Evolutionary conservation across 2,888 invertebrate species (phyloP).

Genomic region (Pseudococcus viburni): DNA sequence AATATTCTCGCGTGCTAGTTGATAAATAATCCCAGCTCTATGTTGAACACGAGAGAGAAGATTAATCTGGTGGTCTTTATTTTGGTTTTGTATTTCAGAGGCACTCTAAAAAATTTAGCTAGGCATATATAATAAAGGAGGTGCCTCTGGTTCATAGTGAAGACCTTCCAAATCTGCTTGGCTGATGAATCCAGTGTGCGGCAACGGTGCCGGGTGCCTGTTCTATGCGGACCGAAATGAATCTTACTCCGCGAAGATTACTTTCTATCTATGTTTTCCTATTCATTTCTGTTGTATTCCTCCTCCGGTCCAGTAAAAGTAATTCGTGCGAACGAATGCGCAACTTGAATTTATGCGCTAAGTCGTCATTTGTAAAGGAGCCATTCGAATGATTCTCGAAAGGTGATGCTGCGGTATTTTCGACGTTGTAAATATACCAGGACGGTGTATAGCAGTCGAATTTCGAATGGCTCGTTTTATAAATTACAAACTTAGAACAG

Average conservation of each 20-base stretch:
- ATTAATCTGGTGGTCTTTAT: constrained; percentile 45
- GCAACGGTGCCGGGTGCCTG: constrained; percentile 61
- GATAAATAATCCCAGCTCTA: no score
- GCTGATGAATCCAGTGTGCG: constrained; percentile 64
- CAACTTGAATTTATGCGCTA: constrained; percentile 20
- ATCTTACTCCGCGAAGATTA: background rate
- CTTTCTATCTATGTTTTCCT: background rate
- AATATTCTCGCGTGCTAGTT: no score
- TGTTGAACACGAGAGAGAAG: background rate
- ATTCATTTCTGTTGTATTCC: background rate
- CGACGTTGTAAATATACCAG: background rate
- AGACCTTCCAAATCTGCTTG: constrained; percentile 36
- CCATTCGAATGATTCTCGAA: constrained; percentile 59
- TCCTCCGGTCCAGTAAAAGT: background rate
- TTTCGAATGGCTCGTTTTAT: constrained; percentile 65
- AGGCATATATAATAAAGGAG: constrained; percentile 43
- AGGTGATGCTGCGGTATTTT: constrained; percentile 9
- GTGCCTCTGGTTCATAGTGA: constrained; percentile 62
- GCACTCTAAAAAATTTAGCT: constrained; percentile 59
- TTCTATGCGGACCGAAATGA: constrained; percentile 59
- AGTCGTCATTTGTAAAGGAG: constrained; percentile 29
- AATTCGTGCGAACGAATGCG: background rate
- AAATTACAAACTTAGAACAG: constrained; percentile 60
- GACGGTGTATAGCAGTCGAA: constrained; percentile 31
- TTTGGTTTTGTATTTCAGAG: constrained; percentile 62